Evolutionary conservation across 2,888 invertebrate genomes (phyloP), one percentile per base, ranked within the genome.

Genomic region (Maniola hyperantus): DNA sequence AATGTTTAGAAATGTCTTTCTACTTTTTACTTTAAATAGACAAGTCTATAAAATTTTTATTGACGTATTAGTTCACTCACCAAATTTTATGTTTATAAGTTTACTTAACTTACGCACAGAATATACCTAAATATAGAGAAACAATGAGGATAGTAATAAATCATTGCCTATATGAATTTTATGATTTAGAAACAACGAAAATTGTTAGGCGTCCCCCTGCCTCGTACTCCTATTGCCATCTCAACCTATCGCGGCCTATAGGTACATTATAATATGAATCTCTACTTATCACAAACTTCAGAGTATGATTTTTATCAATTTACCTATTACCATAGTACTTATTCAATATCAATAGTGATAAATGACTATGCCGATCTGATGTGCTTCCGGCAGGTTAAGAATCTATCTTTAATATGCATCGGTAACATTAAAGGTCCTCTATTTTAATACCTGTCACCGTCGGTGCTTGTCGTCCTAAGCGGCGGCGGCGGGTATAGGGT

Each of bases 391-490:
- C 65, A 70, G 61, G 64, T 73, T 71, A 62, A 70, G 65, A 70
- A 69, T 72, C 26, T 59, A 55, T 66, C 62, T 65, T 58, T 66
- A 64, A 70, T 69, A 71, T 73, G 71, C 72, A 73, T 67, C 74
- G 71, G 69, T 72, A 69, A 74, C 73, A 73, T 74, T 71, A 74
- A 77, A 76, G 73, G 64, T 67, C 63, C 71, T 71, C 82, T 81
- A 77, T 79, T 84, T 81, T 80, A 80, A 83, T 86, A 85, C 83
- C 83, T 87, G 88, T 87, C 88, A 85, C 79, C 75, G 71, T 57
- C 61, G 70, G 68, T 59, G 72, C 70, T 65, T 60, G 69, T 68
- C 68, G 66, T 61, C 57, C 70, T 48, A 55, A 54, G 55, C 67
- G 62, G 69, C n/a, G n/a, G n/a, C n/a, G n/a, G n/a, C n/a, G 66